Base-by-base conservation (phyloP, 2,888 invertebrate genomes). In the Magallana nippona region DNA sequence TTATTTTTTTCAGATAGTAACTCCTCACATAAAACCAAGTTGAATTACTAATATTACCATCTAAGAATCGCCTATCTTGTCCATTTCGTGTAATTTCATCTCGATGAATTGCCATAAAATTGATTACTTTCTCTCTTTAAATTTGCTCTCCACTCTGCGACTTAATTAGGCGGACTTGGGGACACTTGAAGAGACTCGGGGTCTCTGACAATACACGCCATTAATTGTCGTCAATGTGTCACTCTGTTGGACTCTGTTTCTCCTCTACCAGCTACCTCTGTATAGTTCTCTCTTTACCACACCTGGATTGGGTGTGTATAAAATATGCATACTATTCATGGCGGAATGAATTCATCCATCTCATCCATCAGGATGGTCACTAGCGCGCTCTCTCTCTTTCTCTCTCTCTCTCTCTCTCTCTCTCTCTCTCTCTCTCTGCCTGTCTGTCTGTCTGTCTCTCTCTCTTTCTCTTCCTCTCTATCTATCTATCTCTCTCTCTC, bases 71-170 rank as follows among this genome's bases (percentile, higher is more conserved):
- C 15, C 15, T 71, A 27, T 27, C 27, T 32, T 27, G 13, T 71
- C 32, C 71, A 22, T 71, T 71, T 71, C 32, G 71, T 71, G 27
- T 15, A 71, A 71, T 27, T 71, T 27, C 22, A 22, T 71, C 15
- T 3, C n/a, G 58, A 60, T 15, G n/a, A 60, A 60, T 60, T 60
- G 58, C n/a, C 71, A 71, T 71, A 27, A 32, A 71, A 71, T 71
- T 71, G 22, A 71, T 71, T 71, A 71, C 22, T 11, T 19, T 27
- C 32, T 71, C 27, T 22, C 15, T 71, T 32, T 27, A 19, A 27
- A 32, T 22, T 71, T 71, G 10, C 71, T 19, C 22, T 32, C 71
- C 15, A 71, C 71, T 71, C 19, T 8, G 19, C 10, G 1, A 13
- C 13, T 71, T 71, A 71, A 71, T 71, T 71, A 22, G 10, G 19